Evolutionary conservation across 2,797 vertebrate genomes (phyloP).

Genomic region (Gymnopithys bicolor): DNA sequence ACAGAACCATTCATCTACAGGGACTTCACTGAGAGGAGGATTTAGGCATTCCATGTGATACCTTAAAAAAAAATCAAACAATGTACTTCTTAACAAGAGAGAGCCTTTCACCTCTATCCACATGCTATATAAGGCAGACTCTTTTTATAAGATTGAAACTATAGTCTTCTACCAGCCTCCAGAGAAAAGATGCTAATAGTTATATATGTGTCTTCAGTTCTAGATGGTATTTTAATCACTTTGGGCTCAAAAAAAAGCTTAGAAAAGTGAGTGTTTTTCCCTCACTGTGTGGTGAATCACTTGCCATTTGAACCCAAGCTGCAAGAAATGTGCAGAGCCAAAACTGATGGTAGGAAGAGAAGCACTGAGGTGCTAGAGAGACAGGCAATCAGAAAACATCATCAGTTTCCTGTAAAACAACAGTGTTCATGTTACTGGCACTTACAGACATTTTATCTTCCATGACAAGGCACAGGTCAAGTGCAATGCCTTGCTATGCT

Average conservation of each 20-base stretch:
- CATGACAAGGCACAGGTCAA: background rate
- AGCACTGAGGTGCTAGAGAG: background rate
- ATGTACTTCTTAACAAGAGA: background rate
- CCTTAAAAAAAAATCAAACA: conserved; percentile 65
- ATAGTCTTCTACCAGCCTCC: background rate
- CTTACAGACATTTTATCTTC: background rate
- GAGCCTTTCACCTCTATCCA: background rate
- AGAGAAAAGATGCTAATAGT: accelerated
- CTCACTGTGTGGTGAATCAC: accelerated
- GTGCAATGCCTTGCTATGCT: background rate
- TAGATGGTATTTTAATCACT: background rate
- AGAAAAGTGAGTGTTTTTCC: background rate
- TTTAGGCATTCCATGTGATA: conserved; percentile 99
- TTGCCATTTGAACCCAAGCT: background rate
- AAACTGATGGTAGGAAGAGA: background rate
- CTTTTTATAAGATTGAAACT: background rate
- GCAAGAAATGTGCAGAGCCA: background rate
- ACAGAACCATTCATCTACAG: conserved; percentile 98
- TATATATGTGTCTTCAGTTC: background rate
- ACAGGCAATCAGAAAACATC: background rate
- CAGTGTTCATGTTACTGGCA: background rate
- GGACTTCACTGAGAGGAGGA: conserved; percentile 91
- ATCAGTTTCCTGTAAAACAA: background rate
- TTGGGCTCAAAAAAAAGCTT: background rate
- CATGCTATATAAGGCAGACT: background rate